Conservation (phyloP, 2,888 invertebrate genomes). For the Drosophila nigritarsus region DNA sequence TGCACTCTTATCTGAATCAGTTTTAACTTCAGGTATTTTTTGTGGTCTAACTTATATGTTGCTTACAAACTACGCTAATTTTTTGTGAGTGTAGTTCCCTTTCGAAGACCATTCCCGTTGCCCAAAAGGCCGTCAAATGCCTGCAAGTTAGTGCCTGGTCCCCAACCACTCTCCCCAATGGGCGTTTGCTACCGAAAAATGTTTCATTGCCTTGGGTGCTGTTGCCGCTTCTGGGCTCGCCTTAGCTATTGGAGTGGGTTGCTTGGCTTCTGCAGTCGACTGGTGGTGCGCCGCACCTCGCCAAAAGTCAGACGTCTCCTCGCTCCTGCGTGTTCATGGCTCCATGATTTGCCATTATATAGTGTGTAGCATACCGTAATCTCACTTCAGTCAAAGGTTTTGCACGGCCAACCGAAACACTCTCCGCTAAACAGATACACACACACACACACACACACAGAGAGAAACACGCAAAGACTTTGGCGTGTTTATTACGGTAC, state of each 20-base stretch:
- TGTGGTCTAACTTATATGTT: neutral
- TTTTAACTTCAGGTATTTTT: too few relatives aligned
- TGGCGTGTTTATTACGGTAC: constrained; percentile 71
- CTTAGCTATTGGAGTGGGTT: neutral
- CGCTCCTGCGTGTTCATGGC: constrained; percentile 43
- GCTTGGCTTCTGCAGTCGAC: constrained; percentile 40
- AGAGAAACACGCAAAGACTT: constrained; percentile 57
- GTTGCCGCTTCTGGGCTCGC: neutral
- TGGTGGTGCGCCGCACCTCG: constrained; percentile 49
- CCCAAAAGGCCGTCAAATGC: constrained; percentile 79
- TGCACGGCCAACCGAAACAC: constrained; percentile 55
- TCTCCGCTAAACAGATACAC: constrained; percentile 23
- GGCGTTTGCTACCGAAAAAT: constrained; percentile 72
- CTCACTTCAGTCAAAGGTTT: constrained; percentile 78
- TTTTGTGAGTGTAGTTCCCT: neutral
- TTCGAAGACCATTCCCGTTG: constrained; percentile 21
- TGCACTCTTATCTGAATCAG: too few relatives aligned
- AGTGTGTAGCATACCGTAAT: constrained; percentile 76
- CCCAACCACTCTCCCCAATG: constrained; percentile 31
- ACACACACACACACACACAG: constrained; percentile 22
- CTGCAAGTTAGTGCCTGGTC: constrained; percentile 70
- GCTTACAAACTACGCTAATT: neutral
- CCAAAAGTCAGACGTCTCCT: constrained; percentile 35
- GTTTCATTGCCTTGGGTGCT: constrained; percentile 72
- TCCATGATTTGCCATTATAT: constrained; percentile 68